Percentiles rank a stretch among this genome's conserved stretches.
These are phyloP conservation scores for Dromas ardeola DNA, from an alignment of 2,113 vertebrate species.

Conservation along the genomic window DNA sequence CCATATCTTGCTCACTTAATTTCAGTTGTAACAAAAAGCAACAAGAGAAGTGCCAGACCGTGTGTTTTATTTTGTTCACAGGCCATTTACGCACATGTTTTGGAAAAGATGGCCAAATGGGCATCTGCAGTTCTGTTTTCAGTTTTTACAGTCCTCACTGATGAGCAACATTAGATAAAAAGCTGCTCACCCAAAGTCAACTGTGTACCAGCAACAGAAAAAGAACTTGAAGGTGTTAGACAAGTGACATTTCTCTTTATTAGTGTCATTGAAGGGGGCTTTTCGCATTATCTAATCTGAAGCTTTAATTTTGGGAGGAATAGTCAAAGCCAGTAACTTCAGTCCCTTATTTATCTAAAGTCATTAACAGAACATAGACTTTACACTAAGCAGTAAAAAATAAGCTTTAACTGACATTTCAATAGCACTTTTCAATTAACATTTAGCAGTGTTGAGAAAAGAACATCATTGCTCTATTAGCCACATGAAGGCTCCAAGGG, in stretches of 20 bases:
- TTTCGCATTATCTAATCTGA: background rate
- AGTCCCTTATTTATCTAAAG: background rate
- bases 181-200: background rate
- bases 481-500: background rate
- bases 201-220: background rate
- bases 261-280: background rate
- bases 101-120: background rate
- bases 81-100: background rate
- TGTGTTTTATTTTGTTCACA: background rate
- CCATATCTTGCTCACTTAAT: background rate
- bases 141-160: background rate
- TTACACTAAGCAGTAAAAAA: background rate
- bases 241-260: background rate
- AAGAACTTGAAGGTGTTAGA: background rate
- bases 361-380: background rate
- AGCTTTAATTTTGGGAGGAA: background rate
- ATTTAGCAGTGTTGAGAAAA: background rate
- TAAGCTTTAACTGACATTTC: background rate
- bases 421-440: background rate
- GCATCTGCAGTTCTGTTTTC: background rate
- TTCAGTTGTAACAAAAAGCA: background rate
- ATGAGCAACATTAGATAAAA: background rate
- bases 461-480: background rate
- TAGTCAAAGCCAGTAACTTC: background rate
- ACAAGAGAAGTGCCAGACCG: background rate